Conservation (phyloP, 2,888 invertebrate genomes). For the Helleia helle region DNA sequence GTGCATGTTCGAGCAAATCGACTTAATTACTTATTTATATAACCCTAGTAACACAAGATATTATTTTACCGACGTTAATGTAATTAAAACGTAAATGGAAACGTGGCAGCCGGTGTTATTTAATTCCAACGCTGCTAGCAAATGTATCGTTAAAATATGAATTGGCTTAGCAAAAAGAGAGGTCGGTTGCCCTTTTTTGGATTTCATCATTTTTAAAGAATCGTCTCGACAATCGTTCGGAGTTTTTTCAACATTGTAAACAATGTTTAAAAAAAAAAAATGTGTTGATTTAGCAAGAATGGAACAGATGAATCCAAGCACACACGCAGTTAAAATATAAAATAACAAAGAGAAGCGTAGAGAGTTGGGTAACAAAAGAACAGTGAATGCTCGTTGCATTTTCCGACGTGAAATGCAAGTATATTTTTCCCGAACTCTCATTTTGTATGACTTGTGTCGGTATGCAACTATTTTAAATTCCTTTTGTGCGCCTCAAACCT, state of each 20-base stretch:
- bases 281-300: conserved; percentile 28
- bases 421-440: conserved; percentile 29
- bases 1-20: conserved; percentile 38
- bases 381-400: conserved; percentile 28
- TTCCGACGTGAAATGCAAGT: conserved; percentile 31
- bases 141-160: background rate
- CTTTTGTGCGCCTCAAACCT: conserved; percentile 20
- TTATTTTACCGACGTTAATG: conserved; percentile 12
- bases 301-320: conserved; percentile 27
- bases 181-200: background rate
- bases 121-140: background rate
- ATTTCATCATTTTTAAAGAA: conserved; percentile 2
- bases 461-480: conserved; percentile 34
- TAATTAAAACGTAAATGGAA: conserved; percentile 11
- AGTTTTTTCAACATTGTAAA: conserved; percentile 17
- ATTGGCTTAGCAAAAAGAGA: conserved; percentile 1
- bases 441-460: conserved; percentile 32
- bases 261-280: conserved; percentile 21
- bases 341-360: conserved; percentile 27
- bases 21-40: conserved; percentile 37
- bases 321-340: conserved; percentile 29
- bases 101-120: background rate
- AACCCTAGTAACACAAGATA: conserved; percentile 14
- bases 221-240: conserved; percentile 8
- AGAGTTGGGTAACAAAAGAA: conserved; percentile 28